phyloP scores from a whole-genome alignment of 2,113 vertebrate genomes.

The Excalfactoria chinensis region DNA sequence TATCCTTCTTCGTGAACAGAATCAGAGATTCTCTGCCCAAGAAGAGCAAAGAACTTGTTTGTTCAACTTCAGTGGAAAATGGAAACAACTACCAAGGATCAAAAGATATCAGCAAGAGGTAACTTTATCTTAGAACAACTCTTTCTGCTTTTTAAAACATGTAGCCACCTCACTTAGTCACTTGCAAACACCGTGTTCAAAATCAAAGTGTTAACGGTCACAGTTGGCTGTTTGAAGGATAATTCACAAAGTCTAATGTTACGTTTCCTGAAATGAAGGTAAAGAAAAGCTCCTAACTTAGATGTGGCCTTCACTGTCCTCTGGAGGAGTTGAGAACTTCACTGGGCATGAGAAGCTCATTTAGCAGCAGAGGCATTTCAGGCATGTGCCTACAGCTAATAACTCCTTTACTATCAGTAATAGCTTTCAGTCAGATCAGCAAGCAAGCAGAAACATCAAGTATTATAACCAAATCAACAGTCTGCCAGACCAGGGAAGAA shows the following conservation, averaged over 20 bases:
- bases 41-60: not conserved
- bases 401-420: not conserved
- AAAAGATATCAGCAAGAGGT: not conserved
- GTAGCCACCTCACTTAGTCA: not conserved
- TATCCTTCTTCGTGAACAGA: not conserved
- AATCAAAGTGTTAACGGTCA: not conserved
- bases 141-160: not conserved
- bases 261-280: not conserved
- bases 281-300: not conserved
- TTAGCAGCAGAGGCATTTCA: not conserved
- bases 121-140: not conserved
- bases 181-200: not conserved
- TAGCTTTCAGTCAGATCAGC: not conserved
- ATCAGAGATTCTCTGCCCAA: not conserved
- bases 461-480: fast-evolving
- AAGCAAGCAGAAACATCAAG: not conserved
- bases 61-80: not conserved
- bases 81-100: not conserved
- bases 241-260: not conserved
- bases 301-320: not conserved
- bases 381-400: not conserved
- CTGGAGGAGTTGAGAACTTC: not conserved
- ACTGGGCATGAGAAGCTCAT: not conserved
- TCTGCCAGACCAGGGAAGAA: not conserved
- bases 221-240: not conserved